Conservation (phyloP, 2,797 vertebrate species). For the Melanotaenia pygmaea region DNA sequence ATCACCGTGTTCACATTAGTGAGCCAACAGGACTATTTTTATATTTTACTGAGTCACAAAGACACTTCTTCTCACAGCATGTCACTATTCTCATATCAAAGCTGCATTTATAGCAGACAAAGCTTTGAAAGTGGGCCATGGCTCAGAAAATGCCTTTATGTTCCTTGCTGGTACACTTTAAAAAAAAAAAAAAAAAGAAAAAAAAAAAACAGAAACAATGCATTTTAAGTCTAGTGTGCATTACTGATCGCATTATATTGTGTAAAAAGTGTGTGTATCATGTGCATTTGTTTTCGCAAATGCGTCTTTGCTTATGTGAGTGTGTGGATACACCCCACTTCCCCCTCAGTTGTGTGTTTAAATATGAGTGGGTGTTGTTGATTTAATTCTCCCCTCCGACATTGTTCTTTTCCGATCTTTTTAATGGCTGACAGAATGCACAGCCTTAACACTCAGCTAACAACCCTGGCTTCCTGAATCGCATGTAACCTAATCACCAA, state of each 20-base stretch:
- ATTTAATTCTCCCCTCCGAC: constrained; percentile 75
- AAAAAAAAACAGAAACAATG: constrained; percentile 65
- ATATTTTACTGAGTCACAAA: constrained; percentile 80
- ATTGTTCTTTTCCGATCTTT: constrained; percentile 74
- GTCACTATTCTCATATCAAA: constrained; percentile 81
- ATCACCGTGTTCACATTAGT: constrained; percentile 72
- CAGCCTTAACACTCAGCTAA: constrained; percentile 80
- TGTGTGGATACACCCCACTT: constrained; percentile 34
- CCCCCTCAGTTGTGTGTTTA: constrained; percentile 58
- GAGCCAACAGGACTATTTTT: constrained; percentile 75
- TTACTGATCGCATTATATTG: constrained; percentile 59
- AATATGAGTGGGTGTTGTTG: constrained; percentile 75
- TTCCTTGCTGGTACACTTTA: constrained; percentile 71
- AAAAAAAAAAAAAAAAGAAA: constrained; percentile 4
- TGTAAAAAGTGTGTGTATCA: constrained; percentile 32
- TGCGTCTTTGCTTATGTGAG: constrained; percentile 42
- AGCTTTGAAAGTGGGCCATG: constrained; percentile 81
- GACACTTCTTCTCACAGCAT: constrained; percentile 75
- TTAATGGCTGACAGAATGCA: constrained; percentile 70
- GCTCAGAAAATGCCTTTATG: constrained; percentile 79
- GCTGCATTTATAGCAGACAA: constrained; percentile 76
- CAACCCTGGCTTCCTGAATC: constrained; percentile 80
- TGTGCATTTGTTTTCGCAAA: constrained; percentile 28
- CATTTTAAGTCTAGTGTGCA: constrained; percentile 69
- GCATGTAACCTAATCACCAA: constrained; percentile 83